Conservation (phyloP, 2,888 invertebrate species). For the Lycocerus yunnanus region DNA sequence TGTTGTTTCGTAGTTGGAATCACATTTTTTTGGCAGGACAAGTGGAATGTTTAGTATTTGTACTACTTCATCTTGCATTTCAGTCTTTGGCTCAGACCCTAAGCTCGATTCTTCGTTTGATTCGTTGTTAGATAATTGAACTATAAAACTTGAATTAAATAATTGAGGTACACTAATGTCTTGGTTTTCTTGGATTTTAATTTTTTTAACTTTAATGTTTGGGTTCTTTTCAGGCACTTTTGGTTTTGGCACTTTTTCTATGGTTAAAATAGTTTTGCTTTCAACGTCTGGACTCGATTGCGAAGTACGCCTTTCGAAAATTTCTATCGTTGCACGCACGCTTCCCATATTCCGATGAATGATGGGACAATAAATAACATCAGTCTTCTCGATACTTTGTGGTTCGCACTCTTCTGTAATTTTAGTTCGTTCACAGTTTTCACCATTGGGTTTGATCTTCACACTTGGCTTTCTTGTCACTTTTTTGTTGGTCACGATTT, state of each 20-base stretch:
- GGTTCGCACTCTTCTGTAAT: conserved; percentile 28
- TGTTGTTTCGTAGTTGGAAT: conserved; percentile 47
- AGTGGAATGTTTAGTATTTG: conserved; percentile 47
- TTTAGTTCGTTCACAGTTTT: conserved; percentile 32
- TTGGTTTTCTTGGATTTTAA: conserved; percentile 50
- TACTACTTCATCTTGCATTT: conserved; percentile 43
- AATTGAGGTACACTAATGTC: neutral
- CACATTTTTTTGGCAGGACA: conserved; percentile 44
- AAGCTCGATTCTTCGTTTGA: conserved; percentile 11
- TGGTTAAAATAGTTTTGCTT: conserved; percentile 20
- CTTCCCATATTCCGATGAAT: conserved; percentile 21
- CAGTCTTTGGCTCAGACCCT: conserved; percentile 22
- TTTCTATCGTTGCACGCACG: conserved; percentile 50
- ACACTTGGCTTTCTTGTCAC: conserved; percentile 58
- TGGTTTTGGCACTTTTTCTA: conserved; percentile 59
- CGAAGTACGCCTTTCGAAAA: conserved; percentile 49
- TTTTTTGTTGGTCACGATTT: conserved; percentile 50
- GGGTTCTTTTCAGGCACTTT: conserved; percentile 66
- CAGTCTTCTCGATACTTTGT: conserved; percentile 10
- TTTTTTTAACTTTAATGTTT: conserved; percentile 57
- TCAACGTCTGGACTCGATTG: conserved; percentile 26
- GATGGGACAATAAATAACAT: conserved; percentile 5
- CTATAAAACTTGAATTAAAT: conserved; percentile 19
- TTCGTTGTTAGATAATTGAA: conserved; percentile 24
- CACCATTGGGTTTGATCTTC: conserved; percentile 55